Conservation (phyloP, 2,113 vertebrate species). For the Progne subis region DNA sequence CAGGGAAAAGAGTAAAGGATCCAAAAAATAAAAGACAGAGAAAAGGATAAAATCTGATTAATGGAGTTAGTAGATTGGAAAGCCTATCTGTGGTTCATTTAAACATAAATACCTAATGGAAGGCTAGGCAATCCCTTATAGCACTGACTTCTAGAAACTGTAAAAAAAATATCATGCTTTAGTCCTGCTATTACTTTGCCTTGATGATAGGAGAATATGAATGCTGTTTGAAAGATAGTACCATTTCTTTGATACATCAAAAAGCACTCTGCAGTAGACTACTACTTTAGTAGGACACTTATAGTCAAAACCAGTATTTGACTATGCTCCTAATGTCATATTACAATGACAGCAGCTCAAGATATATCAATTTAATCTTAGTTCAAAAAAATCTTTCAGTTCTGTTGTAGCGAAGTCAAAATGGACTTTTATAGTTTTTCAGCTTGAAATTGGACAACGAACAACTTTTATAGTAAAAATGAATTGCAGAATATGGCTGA, state of each 20-base stretch:
- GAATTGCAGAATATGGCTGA: slow-evolving; percentile 41
- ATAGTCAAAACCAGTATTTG: slow-evolving; percentile 46
- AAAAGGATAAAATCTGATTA: slow-evolving; percentile 60
- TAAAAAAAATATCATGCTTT: slow-evolving; percentile 13
- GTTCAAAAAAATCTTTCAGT: slow-evolving; percentile 51
- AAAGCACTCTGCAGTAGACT: slow-evolving; percentile 56
- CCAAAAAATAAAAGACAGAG: slow-evolving; percentile 17
- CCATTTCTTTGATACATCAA: slow-evolving; percentile 65
- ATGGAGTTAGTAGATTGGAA: slow-evolving; percentile 45
- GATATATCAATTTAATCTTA: slow-evolving; percentile 53
- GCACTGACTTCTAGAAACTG: slow-evolving; percentile 1
- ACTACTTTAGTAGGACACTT: slow-evolving; percentile 48
- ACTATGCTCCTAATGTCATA: slow-evolving; percentile 58
- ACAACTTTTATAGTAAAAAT: slow-evolving; percentile 49
- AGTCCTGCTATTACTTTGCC: slow-evolving; percentile 43
- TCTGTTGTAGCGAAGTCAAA: slow-evolving; percentile 51
- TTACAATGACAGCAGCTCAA: slow-evolving; percentile 51
- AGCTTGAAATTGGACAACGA: slow-evolving; percentile 42
- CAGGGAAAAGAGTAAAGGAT: slow-evolving; percentile 14
- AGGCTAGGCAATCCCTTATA: background rate
- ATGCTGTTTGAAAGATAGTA: slow-evolving; percentile 48
- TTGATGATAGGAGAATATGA: slow-evolving; percentile 54
- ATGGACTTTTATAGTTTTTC: slow-evolving; percentile 59
- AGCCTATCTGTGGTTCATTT: slow-evolving; percentile 1
- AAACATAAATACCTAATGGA: slow-evolving; percentile 3